phyloP scores from a whole-genome alignment of 2,797 vertebrate species.

The Dryobates pubescens region DNA sequence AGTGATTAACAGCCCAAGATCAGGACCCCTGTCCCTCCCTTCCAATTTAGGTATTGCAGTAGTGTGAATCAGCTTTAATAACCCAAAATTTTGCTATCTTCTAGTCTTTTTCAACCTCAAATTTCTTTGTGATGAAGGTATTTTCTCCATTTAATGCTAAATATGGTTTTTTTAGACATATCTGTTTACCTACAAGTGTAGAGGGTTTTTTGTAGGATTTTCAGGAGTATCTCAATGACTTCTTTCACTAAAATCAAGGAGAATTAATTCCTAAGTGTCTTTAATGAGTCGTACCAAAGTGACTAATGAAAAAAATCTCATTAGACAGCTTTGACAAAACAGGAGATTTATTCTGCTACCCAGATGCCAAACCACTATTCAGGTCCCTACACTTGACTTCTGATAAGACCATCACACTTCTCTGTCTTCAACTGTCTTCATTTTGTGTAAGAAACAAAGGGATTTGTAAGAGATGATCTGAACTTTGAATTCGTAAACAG shows the following conservation, averaged over 20 bases:
- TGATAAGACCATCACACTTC: not conserved
- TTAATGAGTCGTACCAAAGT: not conserved
- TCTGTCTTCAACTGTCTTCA: not conserved
- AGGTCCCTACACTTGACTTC: not conserved
- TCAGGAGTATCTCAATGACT: not conserved
- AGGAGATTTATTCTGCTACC: not conserved
- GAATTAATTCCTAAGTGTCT: not conserved
- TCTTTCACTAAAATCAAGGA: not conserved
- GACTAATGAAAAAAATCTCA: not conserved
- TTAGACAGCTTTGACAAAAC: not conserved
- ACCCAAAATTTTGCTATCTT: not conserved
- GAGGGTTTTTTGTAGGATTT: not conserved
- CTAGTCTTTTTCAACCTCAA: not conserved
- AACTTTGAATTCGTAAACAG: not conserved
- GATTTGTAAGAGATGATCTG: not conserved
- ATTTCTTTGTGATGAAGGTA: not conserved
- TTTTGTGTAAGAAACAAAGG: not conserved
- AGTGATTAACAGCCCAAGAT: not conserved
- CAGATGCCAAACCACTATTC: not conserved
- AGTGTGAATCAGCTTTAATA: not conserved
- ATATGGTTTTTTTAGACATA: fast-evolving
- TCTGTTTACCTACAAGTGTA: not conserved
- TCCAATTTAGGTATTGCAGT: not conserved
- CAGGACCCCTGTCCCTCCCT: not conserved
- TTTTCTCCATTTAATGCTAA: not conserved